These are phyloP conservation scores for Mercenaria mercenaria DNA, from an alignment of 1,140 invertebrate genomes.

Conservation along the genomic window DNA sequence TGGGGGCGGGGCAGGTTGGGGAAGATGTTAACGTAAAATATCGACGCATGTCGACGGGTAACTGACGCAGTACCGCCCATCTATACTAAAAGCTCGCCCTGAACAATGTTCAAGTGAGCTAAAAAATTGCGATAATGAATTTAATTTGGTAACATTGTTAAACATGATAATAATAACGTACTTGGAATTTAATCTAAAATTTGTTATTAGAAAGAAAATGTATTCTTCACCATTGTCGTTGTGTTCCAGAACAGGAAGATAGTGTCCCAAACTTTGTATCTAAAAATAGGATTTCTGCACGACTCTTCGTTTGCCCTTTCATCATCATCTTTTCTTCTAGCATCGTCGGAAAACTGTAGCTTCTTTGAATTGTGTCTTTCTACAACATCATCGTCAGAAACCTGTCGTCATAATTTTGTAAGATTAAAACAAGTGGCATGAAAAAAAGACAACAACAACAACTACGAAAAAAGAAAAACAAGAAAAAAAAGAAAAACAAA, in stretches of 20 bases:
- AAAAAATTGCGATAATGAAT: too few species aligned
- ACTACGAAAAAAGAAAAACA: not conserved
- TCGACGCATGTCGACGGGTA: too few species aligned
- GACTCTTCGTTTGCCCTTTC: not conserved
- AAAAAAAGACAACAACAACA: not conserved
- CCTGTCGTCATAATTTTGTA: not conserved
- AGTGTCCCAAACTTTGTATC: constrained; percentile 16
- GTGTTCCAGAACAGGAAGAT: constrained; percentile 40
- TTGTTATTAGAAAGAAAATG: too few species aligned
- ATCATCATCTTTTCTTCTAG: not conserved
- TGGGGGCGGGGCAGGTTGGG: too few species aligned
- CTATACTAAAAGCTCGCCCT: too few species aligned
- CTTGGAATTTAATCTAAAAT: too few species aligned
- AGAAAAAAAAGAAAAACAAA: not conserved
- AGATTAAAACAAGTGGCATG: not conserved
- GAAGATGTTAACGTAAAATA: too few species aligned
- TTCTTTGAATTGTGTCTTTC: not conserved
- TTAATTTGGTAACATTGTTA: too few species aligned
- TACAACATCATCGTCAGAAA: not conserved
- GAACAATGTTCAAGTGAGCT: too few species aligned
- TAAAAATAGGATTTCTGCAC: constrained; percentile 23
- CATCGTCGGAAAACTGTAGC: not conserved
- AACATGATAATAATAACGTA: too few species aligned
- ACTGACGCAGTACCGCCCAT: too few species aligned
- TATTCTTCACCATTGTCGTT: constrained; percentile 33